Base-by-base conservation (phyloP, 2,888 invertebrate species). In the Eumacrocentrus americanus region DNA sequence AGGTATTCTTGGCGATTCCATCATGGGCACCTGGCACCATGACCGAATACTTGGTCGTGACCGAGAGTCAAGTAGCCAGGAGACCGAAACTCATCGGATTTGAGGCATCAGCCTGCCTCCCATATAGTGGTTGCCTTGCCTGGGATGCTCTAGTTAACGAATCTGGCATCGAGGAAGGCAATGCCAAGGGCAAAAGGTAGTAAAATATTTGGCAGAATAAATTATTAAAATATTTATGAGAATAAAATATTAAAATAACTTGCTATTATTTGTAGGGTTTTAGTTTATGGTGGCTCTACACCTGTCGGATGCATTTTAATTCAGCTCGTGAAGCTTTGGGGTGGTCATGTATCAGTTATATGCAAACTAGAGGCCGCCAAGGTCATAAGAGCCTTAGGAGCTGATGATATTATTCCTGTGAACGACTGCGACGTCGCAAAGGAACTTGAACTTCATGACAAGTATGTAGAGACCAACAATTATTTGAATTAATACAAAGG, bases 51-150 rank as follows among this genome's bases (percentile, higher is more conserved):
- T 79, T 85, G 56, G 81, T 85, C 58, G 82, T 85, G n/a, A 77
- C 82, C 23, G 85, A 87, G 72, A 78, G 77, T 61, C 80, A 81
- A 67, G 83, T 86, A 18, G 81, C 83, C 12, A 81, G 80, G 60
- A 85, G 86, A 77, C 87, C 88, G 23, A 83, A 82, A 71, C 82
- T 81, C 63, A 79, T 86, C 23, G 83, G 83, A 40, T 87, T 85
- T 70, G 87, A 87, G 75, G 85, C 84, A 42, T 85, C 86, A 29
- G 85, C 86, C 22, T 84, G 86, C 68, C 76, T 88, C 61, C 86
- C 88, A 0, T 87, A 86, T 68, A 84, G 84, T 47, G 87, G 86
- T 34, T 83, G 85, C 61, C 72, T 85, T 47, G 86, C 87, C 2
- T 82, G 86, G 79, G 80, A 83, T 65, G 84, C 84, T 12, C 72